Base-by-base conservation (phyloP, 2,113 vertebrate genomes). In the Colius striatus region DNA sequence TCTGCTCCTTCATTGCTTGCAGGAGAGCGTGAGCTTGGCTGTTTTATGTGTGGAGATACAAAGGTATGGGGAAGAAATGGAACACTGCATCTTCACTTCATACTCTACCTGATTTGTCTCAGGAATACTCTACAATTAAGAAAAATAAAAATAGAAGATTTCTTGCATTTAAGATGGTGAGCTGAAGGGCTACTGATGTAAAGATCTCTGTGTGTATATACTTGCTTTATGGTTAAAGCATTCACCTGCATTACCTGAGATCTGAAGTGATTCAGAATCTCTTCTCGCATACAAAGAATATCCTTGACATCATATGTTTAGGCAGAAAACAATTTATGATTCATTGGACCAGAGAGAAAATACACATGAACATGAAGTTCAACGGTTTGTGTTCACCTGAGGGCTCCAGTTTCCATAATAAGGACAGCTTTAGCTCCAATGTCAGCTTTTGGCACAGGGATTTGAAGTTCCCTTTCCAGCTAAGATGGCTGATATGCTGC, bases 11-110 rank as follows among this genome's bases (percentile, higher is more conserved):
- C 10, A 1, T 32, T 30, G 13, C 51, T 63, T 63, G 29, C 22
- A 38, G 77, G 48, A n/a, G 38, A 47, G 16, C 16, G 10, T 41
- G 43, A n/a, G 14, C 21, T 19, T 45, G 84, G 16, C 10, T 68
- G 26, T 72, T 38, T 4, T 0, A 1, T 25, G 6, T 22, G 15
- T n/a, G 20, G n/a, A 77, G 29, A 7, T 34, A 27, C 29, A 54
- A 58, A 22, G 23, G 15, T 14, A n/a, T 17, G 12, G 4, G 27
- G 11, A 84, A 41, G 61, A 67, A 71, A 50, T 5, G n/a, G 41
- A 87, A 25, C 16, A 8, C 19, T 0, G 0, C 0, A 2, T 19
- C 10, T 34, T 90, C 21, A 78, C 22, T 38, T 75, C 11, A 0
- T 32, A 18, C 22, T 72, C 38, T 17, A 3, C 17, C 38, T 61